phyloP scores from a whole-genome alignment of 2,888 invertebrate species.

The Lepidochrysops patricia region DNA sequence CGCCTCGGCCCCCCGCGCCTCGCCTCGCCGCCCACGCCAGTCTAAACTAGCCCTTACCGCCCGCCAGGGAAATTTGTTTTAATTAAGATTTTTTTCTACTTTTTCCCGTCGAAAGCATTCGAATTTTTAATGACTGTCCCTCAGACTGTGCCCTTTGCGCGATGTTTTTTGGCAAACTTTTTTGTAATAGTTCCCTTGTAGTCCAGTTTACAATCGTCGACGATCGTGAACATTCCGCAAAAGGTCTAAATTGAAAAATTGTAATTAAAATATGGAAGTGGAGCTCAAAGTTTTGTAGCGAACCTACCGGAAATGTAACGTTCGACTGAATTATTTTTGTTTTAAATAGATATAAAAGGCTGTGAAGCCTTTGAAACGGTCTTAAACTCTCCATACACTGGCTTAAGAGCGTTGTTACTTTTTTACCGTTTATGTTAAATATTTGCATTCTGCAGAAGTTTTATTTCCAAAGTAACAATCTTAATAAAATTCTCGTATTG shows the following conservation, averaged over 20 bases:
- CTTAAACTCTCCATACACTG: neutral
- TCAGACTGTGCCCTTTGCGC: slow-evolving; percentile 23
- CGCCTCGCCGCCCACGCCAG: slow-evolving; percentile 21
- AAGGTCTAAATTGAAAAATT: neutral
- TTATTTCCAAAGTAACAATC: no score
- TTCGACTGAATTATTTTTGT: neutral
- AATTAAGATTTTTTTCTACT: slow-evolving; percentile 50
- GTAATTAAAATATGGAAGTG: neutral
- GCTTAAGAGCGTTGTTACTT: neutral
- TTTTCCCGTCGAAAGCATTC: slow-evolving; percentile 27
- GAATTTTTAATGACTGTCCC: slow-evolving; percentile 31
- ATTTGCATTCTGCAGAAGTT: no score
- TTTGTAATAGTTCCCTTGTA: slow-evolving; percentile 15
- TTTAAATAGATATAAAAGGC: neutral
- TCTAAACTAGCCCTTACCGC: slow-evolving; percentile 58
- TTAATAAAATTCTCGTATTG: no score
- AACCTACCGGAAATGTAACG: neutral
- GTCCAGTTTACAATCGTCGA: neutral
- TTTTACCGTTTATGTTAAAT: neutral
- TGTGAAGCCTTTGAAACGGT: neutral
- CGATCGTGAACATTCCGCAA: neutral
- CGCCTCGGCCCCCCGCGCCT: slow-evolving; percentile 19
- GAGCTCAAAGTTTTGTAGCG: neutral
- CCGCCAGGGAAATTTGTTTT: slow-evolving; percentile 48
- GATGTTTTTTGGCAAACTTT: slow-evolving; percentile 9